Evolutionary conservation across 2,888 invertebrate species (phyloP), one percentile per base, ranked within the genome.

Genomic region (Sussaba pulchella): DNA sequence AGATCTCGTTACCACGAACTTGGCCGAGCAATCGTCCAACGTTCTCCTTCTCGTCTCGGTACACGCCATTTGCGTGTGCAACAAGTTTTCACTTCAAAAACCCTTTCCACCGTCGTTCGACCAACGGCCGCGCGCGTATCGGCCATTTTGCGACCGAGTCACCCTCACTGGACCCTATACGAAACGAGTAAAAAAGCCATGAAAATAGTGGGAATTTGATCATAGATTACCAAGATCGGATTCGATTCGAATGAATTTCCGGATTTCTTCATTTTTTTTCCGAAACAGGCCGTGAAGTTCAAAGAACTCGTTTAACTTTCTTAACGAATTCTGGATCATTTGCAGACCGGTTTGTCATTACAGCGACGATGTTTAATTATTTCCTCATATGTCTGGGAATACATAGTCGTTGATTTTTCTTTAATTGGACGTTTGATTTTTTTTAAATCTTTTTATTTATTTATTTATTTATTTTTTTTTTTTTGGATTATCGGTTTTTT

Each of bases 1-100:
- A 57, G 72, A 81, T 59, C 59, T 79, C 77, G 73, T 59, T 78
- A 71, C 75, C 67, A 67, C 75, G 17, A 73, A 54, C 36, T 26
- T 47, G 52, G 43, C 54, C 47, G 59, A 39, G n/a, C n/a, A n/a
- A n/a, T n/a, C n/a, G n/a, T n/a, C n/a, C n/a, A n/a, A n/a, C n/a
- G n/a, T n/a, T n/a, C n/a, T n/a, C 31, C 31, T 41, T 47, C 50
- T 57, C 54, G 41, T 61, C 52, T 45, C 59, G 31, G 17, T 57
- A 45, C 67, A 14, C 50, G 36, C 41, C 21, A 67, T 67, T 78
- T 41, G 59, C 59, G 52, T n/a, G n/a, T 41, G 14, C 66, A 24
- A 41, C 61, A n/a, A 43, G 66, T 63, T 74, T 74, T 47, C 57
- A 31, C 57, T 64, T 19, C 19, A 26, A 64, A 43, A 64, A 61